Percentiles rank a stretch among this genome's conserved stretches.
Evolutionary conservation across 2,888 invertebrate genomes (phyloP).

Genomic region (Oconnorella tubifera): DNA sequence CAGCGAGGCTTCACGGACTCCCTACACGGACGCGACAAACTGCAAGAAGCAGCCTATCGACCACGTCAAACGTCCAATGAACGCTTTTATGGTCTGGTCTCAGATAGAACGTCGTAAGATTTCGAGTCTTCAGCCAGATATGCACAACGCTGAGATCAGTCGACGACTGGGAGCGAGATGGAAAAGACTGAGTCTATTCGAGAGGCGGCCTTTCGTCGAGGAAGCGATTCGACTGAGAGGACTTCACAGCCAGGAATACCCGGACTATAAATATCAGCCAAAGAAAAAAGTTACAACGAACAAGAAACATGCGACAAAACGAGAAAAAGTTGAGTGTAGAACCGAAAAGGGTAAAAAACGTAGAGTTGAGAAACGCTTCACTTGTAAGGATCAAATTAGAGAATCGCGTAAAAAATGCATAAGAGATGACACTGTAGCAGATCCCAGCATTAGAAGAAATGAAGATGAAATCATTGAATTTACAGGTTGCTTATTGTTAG

Average conservation of each 20-base stretch:
- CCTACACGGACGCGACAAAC: constrained; percentile 97
- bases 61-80: constrained; percentile 98
- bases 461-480: no score
- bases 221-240: constrained; percentile 87
- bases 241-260: constrained; percentile 90
- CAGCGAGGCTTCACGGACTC: constrained; percentile 84
- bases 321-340: not conserved
- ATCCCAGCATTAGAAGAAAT: no score
- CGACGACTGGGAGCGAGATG: constrained; percentile 66
- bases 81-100: constrained; percentile 99
- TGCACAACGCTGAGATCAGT: constrained; percentile 98
- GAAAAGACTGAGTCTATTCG: constrained; percentile 64
- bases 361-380: not conserved
- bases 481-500: no score
- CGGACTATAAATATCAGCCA: constrained; percentile 92
- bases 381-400: not conserved
- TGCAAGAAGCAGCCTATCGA: constrained; percentile 96
- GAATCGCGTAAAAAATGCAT: not conserved
- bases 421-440: no score
- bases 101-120: constrained; percentile 94
- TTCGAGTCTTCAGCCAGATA: constrained; percentile 98
- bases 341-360: not conserved
- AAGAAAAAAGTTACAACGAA: constrained; percentile 79
- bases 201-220: constrained; percentile 79
- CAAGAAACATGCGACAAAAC: not conserved